Conservation (phyloP, 2,888 invertebrate species). For the Ichneumon xanthorius region DNA sequence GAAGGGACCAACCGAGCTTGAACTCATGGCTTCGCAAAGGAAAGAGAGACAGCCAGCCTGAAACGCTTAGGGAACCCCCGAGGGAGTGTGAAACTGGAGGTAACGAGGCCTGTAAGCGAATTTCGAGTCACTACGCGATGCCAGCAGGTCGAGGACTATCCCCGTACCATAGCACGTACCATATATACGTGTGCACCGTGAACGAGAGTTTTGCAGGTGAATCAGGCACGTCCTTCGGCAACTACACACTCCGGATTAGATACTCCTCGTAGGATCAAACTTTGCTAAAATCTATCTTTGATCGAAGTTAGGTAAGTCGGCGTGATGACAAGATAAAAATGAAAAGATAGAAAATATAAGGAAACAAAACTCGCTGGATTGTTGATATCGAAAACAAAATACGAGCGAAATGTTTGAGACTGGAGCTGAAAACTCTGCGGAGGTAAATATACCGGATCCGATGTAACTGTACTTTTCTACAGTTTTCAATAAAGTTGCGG, state of each 20-base stretch:
- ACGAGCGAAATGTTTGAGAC: background rate
- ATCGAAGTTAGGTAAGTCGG: background rate
- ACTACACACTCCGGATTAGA: background rate
- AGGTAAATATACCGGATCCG: background rate
- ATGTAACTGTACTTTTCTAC: no score
- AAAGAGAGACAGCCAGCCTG: conserved; percentile 20
- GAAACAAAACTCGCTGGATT: background rate
- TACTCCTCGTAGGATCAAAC: background rate
- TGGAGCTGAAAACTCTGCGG: background rate
- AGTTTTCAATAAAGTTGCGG: no score
- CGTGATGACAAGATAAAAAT: background rate
- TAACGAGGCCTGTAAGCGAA: conserved; percentile 77
- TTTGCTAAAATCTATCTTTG: background rate
- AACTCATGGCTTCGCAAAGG: conserved; percentile 35
- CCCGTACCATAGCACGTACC: conserved; percentile 20
- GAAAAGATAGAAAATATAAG: background rate
- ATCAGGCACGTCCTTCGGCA: conserved; percentile 7
- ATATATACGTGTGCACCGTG: background rate
- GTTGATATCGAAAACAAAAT: background rate
- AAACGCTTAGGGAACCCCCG: conserved; percentile 47
- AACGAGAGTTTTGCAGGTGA: conserved; percentile 8
- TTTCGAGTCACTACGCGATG: conserved; percentile 71
- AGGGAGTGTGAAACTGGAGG: conserved; percentile 73
- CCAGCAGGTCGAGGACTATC: conserved; percentile 25
- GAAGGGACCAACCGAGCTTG: conserved; percentile 18